phyloP scores from a whole-genome alignment of 2,113 vertebrate genomes.

The Pitta sordida region DNA sequence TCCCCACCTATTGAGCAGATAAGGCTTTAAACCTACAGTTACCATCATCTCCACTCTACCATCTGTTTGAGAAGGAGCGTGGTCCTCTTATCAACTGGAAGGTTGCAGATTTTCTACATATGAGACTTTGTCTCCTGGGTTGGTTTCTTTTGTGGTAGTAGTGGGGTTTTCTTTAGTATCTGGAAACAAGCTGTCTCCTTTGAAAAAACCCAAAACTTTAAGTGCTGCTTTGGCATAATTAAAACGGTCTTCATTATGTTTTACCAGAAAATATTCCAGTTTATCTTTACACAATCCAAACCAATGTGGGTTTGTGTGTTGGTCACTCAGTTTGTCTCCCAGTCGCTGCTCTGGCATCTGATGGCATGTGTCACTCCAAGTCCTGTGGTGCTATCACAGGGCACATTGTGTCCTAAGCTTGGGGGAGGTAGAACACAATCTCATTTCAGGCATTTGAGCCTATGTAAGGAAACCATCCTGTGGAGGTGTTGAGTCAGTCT shows the following conservation, averaged over 20 bases:
- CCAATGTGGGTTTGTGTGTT: neutral
- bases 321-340: neutral
- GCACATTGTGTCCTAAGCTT: rapidly evolving
- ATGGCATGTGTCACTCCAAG: neutral
- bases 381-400: neutral
- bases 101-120: neutral
- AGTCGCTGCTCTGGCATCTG: neutral
- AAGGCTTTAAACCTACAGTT: neutral
- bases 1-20: neutral
- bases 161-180: neutral
- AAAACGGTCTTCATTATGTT: neutral
- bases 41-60: neutral
- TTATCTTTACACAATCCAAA: neutral
- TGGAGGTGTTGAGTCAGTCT: rapidly evolving
- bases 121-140: neutral
- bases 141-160: neutral
- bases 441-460: neutral
- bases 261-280: neutral
- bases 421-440: neutral
- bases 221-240: neutral
- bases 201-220: neutral
- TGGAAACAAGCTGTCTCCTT: neutral
- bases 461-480: neutral
- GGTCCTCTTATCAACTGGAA: neutral
- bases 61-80: neutral